These are phyloP conservation scores for Tetragonisca angustula DNA, from an alignment of 2,888 invertebrate genomes.

Conservation along the genomic window DNA sequence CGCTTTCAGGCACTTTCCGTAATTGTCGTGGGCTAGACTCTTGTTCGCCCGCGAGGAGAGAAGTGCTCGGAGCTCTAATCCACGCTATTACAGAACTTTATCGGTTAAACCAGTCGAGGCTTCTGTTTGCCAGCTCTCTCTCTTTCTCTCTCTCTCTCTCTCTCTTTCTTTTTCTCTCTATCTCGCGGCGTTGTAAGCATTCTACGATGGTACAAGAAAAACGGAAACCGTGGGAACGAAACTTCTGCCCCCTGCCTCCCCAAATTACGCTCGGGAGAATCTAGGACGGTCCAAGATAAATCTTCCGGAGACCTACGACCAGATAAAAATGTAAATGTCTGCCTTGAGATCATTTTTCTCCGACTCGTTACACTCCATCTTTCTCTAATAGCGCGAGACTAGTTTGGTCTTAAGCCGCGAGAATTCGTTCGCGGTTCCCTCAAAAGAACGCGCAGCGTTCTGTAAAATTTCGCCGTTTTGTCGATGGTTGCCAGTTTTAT, in stretches of 20 bases:
- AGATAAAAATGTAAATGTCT: slow-evolving; percentile 57
- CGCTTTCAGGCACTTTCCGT: slow-evolving; percentile 49
- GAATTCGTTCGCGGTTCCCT: not conserved
- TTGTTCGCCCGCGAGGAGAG: slow-evolving; percentile 15
- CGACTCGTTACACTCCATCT: not conserved
- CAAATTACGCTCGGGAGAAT: slow-evolving; percentile 39
- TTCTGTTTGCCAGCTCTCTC: slow-evolving; percentile 55
- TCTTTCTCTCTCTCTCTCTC: not conserved
- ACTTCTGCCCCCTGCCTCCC: slow-evolving; percentile 3
- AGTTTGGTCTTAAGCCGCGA: not conserved
- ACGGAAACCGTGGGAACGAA: not conserved
- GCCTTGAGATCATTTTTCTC: slow-evolving; percentile 28
- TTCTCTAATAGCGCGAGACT: not conserved
- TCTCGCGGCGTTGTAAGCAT: slow-evolving; percentile 41
- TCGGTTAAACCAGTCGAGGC: slow-evolving; percentile 58
- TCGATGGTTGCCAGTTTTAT: not conserved
- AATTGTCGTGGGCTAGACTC: slow-evolving; percentile 51
- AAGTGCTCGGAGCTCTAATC: slow-evolving; percentile 60
- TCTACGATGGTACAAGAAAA: slow-evolving; percentile 12
- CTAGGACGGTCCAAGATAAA: slow-evolving; percentile 58
- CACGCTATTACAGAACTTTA: slow-evolving; percentile 66
- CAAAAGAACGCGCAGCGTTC: not conserved
- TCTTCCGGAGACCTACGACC: slow-evolving; percentile 51
- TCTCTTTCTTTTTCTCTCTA: too few species aligned
- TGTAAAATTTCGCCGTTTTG: not conserved